Evolutionary conservation across 2,888 invertebrate genomes (phyloP).

Genomic region (Apoderus coryli): DNA sequence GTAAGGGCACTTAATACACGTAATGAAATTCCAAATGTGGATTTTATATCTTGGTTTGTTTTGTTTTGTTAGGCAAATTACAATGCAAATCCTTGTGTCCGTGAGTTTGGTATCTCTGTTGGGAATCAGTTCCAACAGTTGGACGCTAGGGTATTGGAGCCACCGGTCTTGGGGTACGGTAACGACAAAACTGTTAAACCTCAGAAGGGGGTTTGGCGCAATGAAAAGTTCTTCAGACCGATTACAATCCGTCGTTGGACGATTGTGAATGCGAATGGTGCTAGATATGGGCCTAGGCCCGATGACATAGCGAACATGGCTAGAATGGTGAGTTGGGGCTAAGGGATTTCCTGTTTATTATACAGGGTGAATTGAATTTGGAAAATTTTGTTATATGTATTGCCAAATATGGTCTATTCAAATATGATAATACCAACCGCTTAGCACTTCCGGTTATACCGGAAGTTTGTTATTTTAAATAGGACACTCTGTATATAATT

Average conservation of each 20-base stretch:
- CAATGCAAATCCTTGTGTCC: conserved; percentile 40
- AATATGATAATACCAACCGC: no score
- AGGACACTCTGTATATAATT: no score
- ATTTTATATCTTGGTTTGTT: no score
- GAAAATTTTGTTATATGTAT: no score
- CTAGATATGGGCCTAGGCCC: conserved; percentile 21
- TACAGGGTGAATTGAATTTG: no score
- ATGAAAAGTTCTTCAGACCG: conserved; percentile 28
- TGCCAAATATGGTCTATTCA: no score
- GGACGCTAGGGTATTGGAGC: conserved; percentile 57
- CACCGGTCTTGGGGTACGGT: conserved; percentile 63
- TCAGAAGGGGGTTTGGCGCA: conserved; percentile 34
- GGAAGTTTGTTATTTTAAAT: no score
- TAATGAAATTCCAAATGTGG: conserved; percentile 1
- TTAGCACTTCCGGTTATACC: no score
- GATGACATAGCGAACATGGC: conserved; percentile 22
- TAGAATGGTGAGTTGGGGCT: conserved; percentile 27
- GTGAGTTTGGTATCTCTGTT: conserved; percentile 72
- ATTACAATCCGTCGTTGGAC: conserved; percentile 33
- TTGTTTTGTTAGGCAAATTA: conserved; percentile 20
- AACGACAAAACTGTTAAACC: conserved; percentile 19
- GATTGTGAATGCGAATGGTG: conserved; percentile 30
- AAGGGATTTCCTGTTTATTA: no score
- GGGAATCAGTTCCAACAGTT: conserved; percentile 59
- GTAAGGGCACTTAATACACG: no score